Conservation (phyloP, 2,888 invertebrate genomes). For the Apodemia zela region DNA sequence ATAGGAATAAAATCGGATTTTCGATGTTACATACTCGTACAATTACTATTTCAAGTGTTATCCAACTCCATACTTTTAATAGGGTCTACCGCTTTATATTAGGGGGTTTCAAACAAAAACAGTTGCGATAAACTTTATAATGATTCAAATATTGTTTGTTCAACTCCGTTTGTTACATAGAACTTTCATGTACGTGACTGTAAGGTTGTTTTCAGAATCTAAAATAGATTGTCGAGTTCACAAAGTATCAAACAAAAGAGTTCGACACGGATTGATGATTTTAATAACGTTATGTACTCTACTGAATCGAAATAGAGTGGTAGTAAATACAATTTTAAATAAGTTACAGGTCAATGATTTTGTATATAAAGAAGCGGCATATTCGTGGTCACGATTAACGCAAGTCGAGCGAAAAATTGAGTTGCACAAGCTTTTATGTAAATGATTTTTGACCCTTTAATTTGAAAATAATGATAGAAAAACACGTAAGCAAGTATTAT, state of each 20-base stretch:
- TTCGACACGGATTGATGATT: neutral
- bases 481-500: too few species aligned
- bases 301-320: too few species aligned
- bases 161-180: slow-evolving; percentile 12
- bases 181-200: slow-evolving; percentile 12
- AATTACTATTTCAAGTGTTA: neutral
- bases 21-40: too few species aligned
- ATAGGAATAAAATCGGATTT: too few species aligned
- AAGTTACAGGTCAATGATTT: too few species aligned
- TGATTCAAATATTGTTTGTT: slow-evolving; percentile 13
- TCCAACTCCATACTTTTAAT: neutral
- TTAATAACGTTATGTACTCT: neutral
- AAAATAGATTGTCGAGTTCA: slow-evolving; percentile 5
- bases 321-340: too few species aligned
- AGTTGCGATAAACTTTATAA: slow-evolving; percentile 12
- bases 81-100: neutral
- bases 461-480: too few species aligned
- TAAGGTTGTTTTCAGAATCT: neutral
- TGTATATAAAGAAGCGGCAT: too few species aligned
- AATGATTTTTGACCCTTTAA: too few species aligned
- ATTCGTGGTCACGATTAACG: too few species aligned
- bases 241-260: neutral
- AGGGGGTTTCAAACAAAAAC: slow-evolving; percentile 9
- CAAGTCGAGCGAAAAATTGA: too few species aligned
- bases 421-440: too few species aligned